phyloP scores from a whole-genome alignment of 1,140 invertebrate genomes.

The Pentalonia nigronervosa region DNA sequence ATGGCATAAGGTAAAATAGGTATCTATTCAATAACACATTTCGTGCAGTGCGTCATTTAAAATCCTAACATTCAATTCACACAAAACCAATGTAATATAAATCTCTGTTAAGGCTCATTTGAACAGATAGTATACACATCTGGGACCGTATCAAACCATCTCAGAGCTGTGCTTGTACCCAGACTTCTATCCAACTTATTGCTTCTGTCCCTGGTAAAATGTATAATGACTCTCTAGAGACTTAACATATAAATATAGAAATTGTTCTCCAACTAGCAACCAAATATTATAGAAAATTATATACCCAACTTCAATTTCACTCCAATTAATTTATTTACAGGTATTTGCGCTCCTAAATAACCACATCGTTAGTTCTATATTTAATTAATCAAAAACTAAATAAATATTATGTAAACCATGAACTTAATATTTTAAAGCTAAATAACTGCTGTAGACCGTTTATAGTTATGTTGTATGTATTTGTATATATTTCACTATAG shows the following conservation, averaged over 20 bases:
- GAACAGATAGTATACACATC: neutral
- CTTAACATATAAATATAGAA: neutral
- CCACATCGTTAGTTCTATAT: neutral
- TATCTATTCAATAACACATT: neutral
- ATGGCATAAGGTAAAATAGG: neutral
- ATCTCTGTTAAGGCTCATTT: slow-evolving; percentile 10
- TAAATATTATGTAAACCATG: too few species aligned
- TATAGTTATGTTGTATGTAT: too few species aligned
- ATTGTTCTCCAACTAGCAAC: neutral
- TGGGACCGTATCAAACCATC: neutral
- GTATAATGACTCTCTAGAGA: neutral
- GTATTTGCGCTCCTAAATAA: neutral
- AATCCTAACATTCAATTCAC: neutral
- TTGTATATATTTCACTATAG: too few species aligned
- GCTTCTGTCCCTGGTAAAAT: neutral
- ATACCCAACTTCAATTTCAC: neutral
- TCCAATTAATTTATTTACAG: neutral
- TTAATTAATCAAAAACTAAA: too few species aligned
- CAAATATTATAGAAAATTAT: neutral
- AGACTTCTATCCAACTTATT: neutral
- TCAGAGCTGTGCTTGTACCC: neutral
- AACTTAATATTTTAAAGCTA: too few species aligned
- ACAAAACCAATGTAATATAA: neutral
- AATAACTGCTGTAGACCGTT: too few species aligned
- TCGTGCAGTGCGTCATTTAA: neutral